Percentiles rank a stretch among this genome's conserved stretches.
Evolutionary conservation across 1,140 invertebrate genomes (phyloP).

Genomic region (Drosophila pseudoobscura): DNA sequence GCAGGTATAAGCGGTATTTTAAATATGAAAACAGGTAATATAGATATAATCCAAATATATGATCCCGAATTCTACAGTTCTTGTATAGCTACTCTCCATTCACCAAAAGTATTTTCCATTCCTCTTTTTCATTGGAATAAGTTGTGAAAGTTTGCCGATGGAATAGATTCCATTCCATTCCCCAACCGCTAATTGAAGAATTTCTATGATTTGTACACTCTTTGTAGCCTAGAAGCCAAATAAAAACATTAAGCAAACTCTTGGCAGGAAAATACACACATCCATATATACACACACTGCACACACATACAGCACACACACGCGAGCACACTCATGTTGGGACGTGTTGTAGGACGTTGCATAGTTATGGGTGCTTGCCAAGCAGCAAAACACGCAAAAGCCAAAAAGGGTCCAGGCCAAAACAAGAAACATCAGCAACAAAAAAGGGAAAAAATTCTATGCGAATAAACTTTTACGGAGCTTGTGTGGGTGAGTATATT

Average conservation of each 20-base stretch:
- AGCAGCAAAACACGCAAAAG: constrained; percentile 32
- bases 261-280: constrained; percentile 39
- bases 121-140: no score
- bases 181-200: no score
- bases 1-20: no score
- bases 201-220: neutral
- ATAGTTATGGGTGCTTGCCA: constrained; percentile 53
- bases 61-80: no score
- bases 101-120: no score
- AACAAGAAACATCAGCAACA: constrained; percentile 14
- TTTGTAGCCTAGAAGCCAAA: constrained; percentile 19
- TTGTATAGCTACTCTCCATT: no score
- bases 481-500: constrained; percentile 11
- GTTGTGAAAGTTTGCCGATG: no score
- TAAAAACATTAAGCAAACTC: constrained; percentile 50
- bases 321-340: neutral
- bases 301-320: constrained; percentile 13
- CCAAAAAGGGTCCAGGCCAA: constrained; percentile 20
- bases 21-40: no score
- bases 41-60: no score
- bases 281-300: constrained; percentile 15
- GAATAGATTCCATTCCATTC: no score
- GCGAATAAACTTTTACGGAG: constrained; percentile 48
- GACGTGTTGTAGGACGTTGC: constrained; percentile 29
- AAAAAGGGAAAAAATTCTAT: constrained; percentile 37